Conservation (phyloP, 2,888 invertebrate genomes). For the Eretmocerus hayati region DNA sequence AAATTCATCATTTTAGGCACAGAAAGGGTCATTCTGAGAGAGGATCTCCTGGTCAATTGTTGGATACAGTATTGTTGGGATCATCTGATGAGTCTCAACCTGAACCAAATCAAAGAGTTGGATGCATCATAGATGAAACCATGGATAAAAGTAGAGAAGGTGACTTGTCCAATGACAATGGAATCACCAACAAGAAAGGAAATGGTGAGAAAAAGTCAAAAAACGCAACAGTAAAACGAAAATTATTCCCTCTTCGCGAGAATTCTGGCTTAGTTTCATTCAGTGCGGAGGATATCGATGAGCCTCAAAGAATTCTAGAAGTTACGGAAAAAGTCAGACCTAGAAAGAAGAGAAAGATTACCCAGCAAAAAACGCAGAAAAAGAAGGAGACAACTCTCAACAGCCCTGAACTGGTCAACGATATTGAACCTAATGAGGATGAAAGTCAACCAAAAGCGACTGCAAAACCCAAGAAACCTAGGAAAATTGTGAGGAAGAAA, state of each 20-base stretch:
- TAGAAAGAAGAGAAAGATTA: conserved; percentile 16
- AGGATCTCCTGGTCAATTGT: too few relatives aligned
- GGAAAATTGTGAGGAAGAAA: conserved; percentile 37
- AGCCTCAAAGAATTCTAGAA: conserved; percentile 3
- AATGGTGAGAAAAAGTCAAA: conserved; percentile 10
- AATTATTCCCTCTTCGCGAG: conserved; percentile 29
- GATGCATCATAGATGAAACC: conserved; percentile 25
- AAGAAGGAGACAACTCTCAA: conserved; percentile 1
- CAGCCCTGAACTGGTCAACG: conserved; percentile 4
- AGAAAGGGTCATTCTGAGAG: too few relatives aligned
- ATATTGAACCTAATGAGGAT: conserved; percentile 6
- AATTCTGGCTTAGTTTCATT: conserved; percentile 30
- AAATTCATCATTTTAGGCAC: too few relatives aligned
- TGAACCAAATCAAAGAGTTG: conserved; percentile 6
- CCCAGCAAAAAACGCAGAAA: conserved; percentile 17
- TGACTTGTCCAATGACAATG: conserved; percentile 3
- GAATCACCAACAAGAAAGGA: conserved; percentile 1
- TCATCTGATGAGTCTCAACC: conserved; percentile 16
- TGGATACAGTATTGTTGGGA: conserved; percentile 23
- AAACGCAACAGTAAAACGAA: conserved; percentile 24
- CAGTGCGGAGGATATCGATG: conserved; percentile 27
- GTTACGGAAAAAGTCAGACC: conserved; percentile 7
- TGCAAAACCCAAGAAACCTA: conserved; percentile 25
- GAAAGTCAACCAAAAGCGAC: conserved; percentile 5
- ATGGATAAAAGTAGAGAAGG: conserved; percentile 18